Conservation (phyloP, 2,888 invertebrate species). For the Cataglyphis cursor region DNA sequence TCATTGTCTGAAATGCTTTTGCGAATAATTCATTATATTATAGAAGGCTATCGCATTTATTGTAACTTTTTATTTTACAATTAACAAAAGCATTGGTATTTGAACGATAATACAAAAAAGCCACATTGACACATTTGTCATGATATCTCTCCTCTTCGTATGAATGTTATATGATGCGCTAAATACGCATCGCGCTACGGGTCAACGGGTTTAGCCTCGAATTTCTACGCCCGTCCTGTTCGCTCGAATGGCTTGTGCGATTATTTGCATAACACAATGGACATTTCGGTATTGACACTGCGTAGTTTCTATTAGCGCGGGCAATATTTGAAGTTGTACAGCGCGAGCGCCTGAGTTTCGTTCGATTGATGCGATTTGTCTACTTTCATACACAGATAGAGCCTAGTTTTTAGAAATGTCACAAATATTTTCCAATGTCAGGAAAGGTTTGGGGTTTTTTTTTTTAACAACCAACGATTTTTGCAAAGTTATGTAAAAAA, state of each 20-base stretch:
- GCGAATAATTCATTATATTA: background rate
- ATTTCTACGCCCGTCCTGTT: constrained; percentile 15
- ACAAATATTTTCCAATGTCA: constrained; percentile 17
- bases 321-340: constrained; percentile 50
- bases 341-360: constrained; percentile 35
- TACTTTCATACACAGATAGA: background rate
- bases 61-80: constrained; percentile 2
- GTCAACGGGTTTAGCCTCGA: constrained; percentile 17
- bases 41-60: background rate
- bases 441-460: constrained; percentile 10
- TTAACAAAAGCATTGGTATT: background rate
- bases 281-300: constrained; percentile 47
- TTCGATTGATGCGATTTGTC: constrained; percentile 39
- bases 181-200: constrained; percentile 30
- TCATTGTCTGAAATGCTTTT: constrained; percentile 24
- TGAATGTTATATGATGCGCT: constrained; percentile 27
- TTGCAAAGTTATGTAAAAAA: constrained; percentile 2
- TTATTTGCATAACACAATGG: constrained; percentile 52
- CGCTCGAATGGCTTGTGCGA: constrained; percentile 30
- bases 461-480: background rate
- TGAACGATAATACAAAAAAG: constrained; percentile 26
- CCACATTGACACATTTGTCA: constrained; percentile 27
- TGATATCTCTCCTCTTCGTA: constrained; percentile 13
- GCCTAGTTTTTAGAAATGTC: constrained; percentile 32
- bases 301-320: constrained; percentile 49